phyloP scores from a whole-genome alignment of 2,888 invertebrate species.

The Latrodectus elegans region DNA sequence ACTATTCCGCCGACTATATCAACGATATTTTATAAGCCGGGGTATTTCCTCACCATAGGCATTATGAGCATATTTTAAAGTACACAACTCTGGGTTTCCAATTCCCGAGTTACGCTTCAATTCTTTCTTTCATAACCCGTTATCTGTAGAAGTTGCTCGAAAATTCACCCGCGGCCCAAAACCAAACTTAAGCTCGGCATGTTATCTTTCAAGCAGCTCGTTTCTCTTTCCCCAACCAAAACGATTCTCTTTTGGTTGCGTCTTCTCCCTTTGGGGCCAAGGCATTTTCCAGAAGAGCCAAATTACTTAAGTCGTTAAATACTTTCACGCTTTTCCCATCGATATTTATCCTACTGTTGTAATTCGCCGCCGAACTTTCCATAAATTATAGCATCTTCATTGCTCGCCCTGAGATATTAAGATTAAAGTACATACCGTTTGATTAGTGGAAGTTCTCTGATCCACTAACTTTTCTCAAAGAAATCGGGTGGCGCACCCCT shows the following conservation, averaged over 20 bases:
- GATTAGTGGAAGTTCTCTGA: slow-evolving; percentile 16
- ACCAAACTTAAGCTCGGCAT: slow-evolving; percentile 24
- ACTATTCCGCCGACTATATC: too few relatives aligned
- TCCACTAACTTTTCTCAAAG: background rate
- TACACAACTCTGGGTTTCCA: too few relatives aligned
- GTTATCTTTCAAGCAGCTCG: slow-evolving; percentile 49
- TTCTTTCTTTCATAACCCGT: slow-evolving; percentile 9
- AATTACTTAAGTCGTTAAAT: slow-evolving; percentile 67
- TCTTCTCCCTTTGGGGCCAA: slow-evolving; percentile 29
- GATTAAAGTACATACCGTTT: slow-evolving; percentile 32
- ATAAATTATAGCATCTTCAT: slow-evolving; percentile 48
- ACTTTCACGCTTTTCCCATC: slow-evolving; percentile 29
- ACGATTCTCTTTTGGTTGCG: background rate
- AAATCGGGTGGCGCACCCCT: background rate
- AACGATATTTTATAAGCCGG: too few relatives aligned
- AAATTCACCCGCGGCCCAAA: slow-evolving; percentile 30
- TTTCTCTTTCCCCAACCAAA: slow-evolving; percentile 41
- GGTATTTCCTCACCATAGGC: too few relatives aligned
- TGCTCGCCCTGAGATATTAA: slow-evolving; percentile 41
- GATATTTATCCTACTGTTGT: slow-evolving; percentile 12
- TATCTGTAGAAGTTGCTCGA: slow-evolving; percentile 46
- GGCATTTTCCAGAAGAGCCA: slow-evolving; percentile 25
- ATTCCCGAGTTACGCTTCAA: background rate
- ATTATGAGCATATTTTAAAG: too few relatives aligned
- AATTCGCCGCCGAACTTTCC: slow-evolving; percentile 20